Evolutionary conservation across 2,113 vertebrate genomes (phyloP), one percentile per base, ranked within the genome.

Genomic region (Corynorhinus townsendii): DNA sequence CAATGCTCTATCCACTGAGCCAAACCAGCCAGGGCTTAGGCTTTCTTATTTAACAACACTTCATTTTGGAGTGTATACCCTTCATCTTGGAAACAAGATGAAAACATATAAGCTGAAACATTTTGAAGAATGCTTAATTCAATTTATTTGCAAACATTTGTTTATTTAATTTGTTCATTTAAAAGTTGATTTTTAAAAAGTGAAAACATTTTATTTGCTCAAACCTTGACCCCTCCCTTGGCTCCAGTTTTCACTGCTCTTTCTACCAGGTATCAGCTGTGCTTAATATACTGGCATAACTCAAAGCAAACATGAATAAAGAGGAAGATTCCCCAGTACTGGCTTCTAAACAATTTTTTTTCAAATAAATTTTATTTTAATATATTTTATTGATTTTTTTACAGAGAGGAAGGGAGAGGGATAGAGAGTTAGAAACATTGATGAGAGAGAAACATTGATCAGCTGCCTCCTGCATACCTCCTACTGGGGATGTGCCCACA

Each of bases 51-150:
- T 91, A 89, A 91, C 30, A 81, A 86, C 22, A 83, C 14, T 86
- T 72, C 69, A 81, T 7, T 75, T 95, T 33, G 73, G 87, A 94
- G 86, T 81, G 62, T 94, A 71, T 72, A 83, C 86, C 22, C 56
- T 59, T 59, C 56, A 59, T 90, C 40, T 93, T 56, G 56, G 79
- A 91, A 80, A 93, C 24, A 71, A 64, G 62, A 92, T 75, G 64
- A 80, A 90, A 91, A 83, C 81, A 72, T 75, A 79, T 64, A 86
- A 82, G 12, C 8, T 64, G 22, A 6, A 47, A 69, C 83, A 73
- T 69, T 89, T 91, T 93, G 22, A 20, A 96, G 62, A 93, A 75
- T 73, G 33, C 45, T 94, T 82, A 45, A 68, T 22, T 91, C 28
- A 59, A 52, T 52, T 56, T 76, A 76, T 91, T 86, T 95, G 9